Base-by-base conservation (phyloP, 2,888 invertebrate species). In the Zonitis immaculata region DNA sequence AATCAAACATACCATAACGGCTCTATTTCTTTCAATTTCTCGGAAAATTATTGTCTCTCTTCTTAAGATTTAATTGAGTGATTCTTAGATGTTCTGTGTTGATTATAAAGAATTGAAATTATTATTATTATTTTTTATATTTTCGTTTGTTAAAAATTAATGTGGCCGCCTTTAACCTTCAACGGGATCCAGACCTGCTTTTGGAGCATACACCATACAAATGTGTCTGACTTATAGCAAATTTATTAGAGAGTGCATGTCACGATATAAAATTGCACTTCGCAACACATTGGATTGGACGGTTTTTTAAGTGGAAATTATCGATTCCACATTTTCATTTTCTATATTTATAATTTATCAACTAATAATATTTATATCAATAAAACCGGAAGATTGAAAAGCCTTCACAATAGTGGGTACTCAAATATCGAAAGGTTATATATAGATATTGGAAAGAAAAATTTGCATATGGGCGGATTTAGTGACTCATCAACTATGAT, bases 151-250 rank as follows among this genome's bases (percentile, higher is more conserved):
- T 54, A 60, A 60, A 58, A 54, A 54, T 51, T 46, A 58, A 54
- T 54, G 49, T 52, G 45, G 30, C 47, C 51, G 56, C 60, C 56
- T 51, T 48, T 52, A 52, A 60, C 60, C 60, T 52, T 60, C 54
- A 56, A n/a, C 58, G 56, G 58, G 52, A 57, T 58, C 51, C 44
- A 49, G 54, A 54, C 52, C 50, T 49, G 54, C 48, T 55, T 46
- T 45, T 56, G 16, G 20, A 52, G 45, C 49, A 52, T 48, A 51
- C 54, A 56, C n/a, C n/a, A n/a, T n/a, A n/a, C n/a, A n/a, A 55
- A 57, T 57, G 54, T 42, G 46, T 54, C 42, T 57, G 52, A 54
- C 54, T n/a, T n/a, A 42, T 46, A 52, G 56, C 56, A 58, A 58
- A 60, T 58, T 60, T 60, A 58, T 56, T 44, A 30, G 50, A 49